Conservation (phyloP, 2,113 vertebrate genomes). For the Furnarius figulus region DNA sequence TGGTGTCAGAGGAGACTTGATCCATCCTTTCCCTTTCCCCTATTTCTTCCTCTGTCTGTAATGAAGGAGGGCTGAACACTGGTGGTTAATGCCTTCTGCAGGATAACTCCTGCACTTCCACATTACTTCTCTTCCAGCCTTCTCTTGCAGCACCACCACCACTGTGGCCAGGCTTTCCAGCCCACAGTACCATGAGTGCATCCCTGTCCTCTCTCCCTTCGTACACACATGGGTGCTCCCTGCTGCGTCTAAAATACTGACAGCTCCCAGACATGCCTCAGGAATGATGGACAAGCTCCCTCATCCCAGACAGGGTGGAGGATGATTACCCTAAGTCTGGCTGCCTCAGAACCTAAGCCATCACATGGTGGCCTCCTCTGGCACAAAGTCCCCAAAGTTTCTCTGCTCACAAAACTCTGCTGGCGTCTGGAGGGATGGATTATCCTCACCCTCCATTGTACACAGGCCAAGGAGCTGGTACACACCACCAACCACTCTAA, state of each 20-base stretch:
- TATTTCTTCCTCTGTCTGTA: not conserved
- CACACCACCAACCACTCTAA: fast-evolving
- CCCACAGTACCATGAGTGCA: not conserved
- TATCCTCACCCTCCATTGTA: not conserved
- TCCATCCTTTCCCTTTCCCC: slow-evolving; percentile 17
- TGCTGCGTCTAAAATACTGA: not conserved
- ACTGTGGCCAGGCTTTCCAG: not conserved
- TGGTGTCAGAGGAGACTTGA: not conserved
- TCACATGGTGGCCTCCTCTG: not conserved
- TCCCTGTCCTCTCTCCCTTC: not conserved
- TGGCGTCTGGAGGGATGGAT: not conserved
- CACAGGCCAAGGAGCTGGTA: not conserved
- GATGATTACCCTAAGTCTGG: not conserved
- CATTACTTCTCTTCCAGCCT: not conserved
- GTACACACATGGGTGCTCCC: fast-evolving
- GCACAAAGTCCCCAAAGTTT: not conserved
- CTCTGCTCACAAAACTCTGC: not conserved
- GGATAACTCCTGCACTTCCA: not conserved
- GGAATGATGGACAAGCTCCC: not conserved
- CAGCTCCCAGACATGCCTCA: not conserved
- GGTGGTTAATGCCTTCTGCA: not conserved
- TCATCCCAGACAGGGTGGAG: not conserved
- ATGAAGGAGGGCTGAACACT: not conserved
- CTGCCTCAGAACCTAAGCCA: not conserved
- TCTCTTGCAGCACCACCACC: not conserved